Evolutionary conservation across 2,888 invertebrate genomes (phyloP), one percentile per base, ranked within the genome.

Genomic region (Microctonus brassicae): DNA sequence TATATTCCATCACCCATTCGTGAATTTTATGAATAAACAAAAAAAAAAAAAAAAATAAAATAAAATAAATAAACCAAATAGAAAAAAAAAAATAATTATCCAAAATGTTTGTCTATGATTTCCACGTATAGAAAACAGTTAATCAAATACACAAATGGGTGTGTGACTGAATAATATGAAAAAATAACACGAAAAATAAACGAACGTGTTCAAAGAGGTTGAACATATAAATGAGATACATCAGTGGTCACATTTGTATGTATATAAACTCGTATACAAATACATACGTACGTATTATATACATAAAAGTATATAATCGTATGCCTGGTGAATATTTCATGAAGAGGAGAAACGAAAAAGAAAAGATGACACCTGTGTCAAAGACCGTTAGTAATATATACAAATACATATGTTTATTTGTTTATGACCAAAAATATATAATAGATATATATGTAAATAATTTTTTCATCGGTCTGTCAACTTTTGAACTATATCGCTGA

Each of bases 291-390:
- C n/a, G n/a, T n/a, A n/a, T n/a, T n/a, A 52, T 34, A 52, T 62
- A 42, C 34, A 52, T 34, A 52, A 20, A 58, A 68, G 29, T 66
- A 60, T 39, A 79, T 82, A 81, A 82, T 83, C 82, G 80, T 81
- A 83, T 83, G 83, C 80, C 81, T 82, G 75, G 83, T 84, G 84
- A 84, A 84, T 84, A 84, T 84, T 84, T 84, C 80, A 84, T 82
- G 83, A 82, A 82, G 78, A 79, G 61, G 58, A 75, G 73, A 79
- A 79, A 82, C 80, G 82, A 82, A 82, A 80, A 29, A 7, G 29
- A 29, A 7, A 29, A 5, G 80, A 81, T 80, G 83, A 83, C 83
- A 83, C 81, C 82, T 83, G 83, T 79, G 75, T 66, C 33, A 66
- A 75, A 81, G 81, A 82, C 82, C 82, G 82, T 82, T 82, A 82